Evolutionary conservation across 2,113 vertebrate species (phyloP).

Genomic region (Chionomys nivalis): DNA sequence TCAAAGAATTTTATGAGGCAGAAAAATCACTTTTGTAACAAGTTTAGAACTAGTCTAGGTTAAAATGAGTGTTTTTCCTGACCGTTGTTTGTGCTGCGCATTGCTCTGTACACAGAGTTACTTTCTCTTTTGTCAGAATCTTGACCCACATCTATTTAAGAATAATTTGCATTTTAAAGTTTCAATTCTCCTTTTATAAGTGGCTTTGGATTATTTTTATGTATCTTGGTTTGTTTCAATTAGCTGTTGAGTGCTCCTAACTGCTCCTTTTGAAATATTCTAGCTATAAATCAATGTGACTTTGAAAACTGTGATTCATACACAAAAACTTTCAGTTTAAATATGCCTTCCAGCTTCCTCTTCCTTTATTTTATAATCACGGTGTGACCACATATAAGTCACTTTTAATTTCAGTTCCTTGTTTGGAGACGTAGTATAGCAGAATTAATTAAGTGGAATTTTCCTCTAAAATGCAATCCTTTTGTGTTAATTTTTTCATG

Average conservation of each 20-base stretch:
- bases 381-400: not conserved
- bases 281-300: not conserved
- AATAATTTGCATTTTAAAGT: constrained; percentile 14
- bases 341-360: not conserved
- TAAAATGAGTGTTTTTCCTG: constrained; percentile 23
- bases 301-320: constrained; percentile 17
- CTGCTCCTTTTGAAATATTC: not conserved
- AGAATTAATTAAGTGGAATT: not conserved
- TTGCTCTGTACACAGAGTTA: not conserved
- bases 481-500: not conserved
- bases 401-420: not conserved
- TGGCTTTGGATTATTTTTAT: not conserved
- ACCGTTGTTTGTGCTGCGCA: not conserved
- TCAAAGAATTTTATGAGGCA: constrained; percentile 40
- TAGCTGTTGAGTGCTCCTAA: not conserved
- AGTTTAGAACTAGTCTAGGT: not conserved
- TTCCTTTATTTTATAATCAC: not conserved
- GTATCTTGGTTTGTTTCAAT: not conserved
- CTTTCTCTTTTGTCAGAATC: not conserved
- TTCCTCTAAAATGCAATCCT: not conserved
- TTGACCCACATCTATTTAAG: not conserved
- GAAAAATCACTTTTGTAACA: constrained; percentile 32
- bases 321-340: not conserved
- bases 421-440: not conserved
- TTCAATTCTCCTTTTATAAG: not conserved